Base-by-base conservation (phyloP, 2,888 invertebrate genomes). In the Megaustenia siamemsis region DNA sequence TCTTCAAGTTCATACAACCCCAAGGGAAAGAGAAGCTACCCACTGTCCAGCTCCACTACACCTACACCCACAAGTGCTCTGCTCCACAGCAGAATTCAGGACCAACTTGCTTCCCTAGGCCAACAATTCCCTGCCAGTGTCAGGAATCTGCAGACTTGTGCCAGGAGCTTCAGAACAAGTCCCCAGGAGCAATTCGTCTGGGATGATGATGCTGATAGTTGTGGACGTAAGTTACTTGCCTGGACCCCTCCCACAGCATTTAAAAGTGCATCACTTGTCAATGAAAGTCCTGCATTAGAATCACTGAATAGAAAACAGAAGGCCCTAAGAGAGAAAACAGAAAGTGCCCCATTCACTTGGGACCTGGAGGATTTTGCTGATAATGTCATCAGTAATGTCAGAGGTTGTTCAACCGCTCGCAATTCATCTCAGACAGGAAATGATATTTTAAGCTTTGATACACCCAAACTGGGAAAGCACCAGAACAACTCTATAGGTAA, bases 281-380 rank as follows among this genome's bases (percentile, higher is more conserved):
- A 4, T n/a, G 82, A 82, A 53, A 38, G n/a, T 35, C 60, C 76
- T 28, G 68, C 68, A 38, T 35, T 82, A n/a, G 84, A 84, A 35
- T 60, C 71, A 35, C 10, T 83, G 38, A 78, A 63, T 6, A 73
- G 88, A 21, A 84, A 84, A 18, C 43, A 79, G 43, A 86, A 81
- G 53, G 84, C 88, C 40, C 68, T 88, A 40, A 71, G 86, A 77
- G 73, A 86, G 68, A 82, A 86, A 68, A 80, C 60, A 24, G 86
- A 79, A n/a, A 84, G 77, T 4, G 75, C 85, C 4, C 88, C 88
- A 38, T 88, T 88, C 73, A 86, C 86, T 6, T 86, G 86, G 88
- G 88, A 88, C 53, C 32, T 76, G 40, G 86, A 88, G n/a, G 84
- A 83, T 24, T 68, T 40, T 40, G 68, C 49, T 18, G 76, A 87